phyloP scores from a whole-genome alignment of 2,888 invertebrate species.

The Lycocerus yunnanus region DNA sequence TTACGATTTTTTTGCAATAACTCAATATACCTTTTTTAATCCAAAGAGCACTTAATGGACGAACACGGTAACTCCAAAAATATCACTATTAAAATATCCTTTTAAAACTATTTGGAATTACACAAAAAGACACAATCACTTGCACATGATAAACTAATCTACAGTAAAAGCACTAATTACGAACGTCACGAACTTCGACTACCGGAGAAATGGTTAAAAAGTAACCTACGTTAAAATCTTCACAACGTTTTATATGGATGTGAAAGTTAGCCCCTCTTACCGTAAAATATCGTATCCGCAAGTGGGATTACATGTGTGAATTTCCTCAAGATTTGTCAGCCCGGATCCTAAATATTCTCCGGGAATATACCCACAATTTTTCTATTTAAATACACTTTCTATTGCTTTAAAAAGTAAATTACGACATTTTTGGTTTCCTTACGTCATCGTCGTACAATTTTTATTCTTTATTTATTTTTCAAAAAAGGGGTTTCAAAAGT shows the following conservation, averaged over 20 bases:
- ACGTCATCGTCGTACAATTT: not conserved
- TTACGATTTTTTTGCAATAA: not conserved
- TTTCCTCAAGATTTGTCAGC: constrained; percentile 28
- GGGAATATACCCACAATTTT: constrained; percentile 14
- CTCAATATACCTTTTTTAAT: constrained; percentile 1
- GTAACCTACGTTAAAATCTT: constrained; percentile 55
- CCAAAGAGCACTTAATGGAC: constrained; percentile 11
- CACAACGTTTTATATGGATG: constrained; percentile 56
- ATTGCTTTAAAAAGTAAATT: not conserved
- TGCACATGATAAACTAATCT: constrained; percentile 27
- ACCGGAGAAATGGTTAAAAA: constrained; percentile 45
- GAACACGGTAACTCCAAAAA: constrained; percentile 10
- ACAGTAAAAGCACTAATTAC: constrained; percentile 22
- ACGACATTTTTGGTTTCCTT: not conserved
- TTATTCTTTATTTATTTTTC: not conserved
- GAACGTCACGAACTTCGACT: constrained; percentile 16
- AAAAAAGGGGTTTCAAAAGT: not conserved
- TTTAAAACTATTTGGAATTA: constrained; percentile 1
- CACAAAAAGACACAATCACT: constrained; percentile 21
- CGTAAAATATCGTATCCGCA: constrained; percentile 34
- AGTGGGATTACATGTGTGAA: constrained; percentile 42
- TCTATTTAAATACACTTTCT: constrained; percentile 11
- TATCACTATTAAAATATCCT: constrained; percentile 18
- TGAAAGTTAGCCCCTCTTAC: constrained; percentile 55
- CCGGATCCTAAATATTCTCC: constrained; percentile 18